Conservation (phyloP, 1,140 invertebrate species). For the Diabrotica virgifera region DNA sequence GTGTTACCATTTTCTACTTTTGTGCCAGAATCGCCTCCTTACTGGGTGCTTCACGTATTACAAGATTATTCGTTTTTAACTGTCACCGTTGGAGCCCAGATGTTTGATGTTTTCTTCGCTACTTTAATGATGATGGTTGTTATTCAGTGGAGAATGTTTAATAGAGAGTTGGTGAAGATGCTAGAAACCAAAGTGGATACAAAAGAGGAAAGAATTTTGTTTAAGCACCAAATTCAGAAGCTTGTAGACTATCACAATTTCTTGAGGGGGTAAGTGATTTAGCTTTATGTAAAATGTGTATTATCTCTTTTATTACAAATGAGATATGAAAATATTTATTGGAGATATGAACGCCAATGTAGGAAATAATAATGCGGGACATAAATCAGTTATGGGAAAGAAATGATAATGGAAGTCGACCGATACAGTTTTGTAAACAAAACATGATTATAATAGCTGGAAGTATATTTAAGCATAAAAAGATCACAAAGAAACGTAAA, state of each 20-base stretch:
- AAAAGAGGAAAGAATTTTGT: neutral
- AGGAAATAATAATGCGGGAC: no score
- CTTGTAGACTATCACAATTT: conserved; percentile 10
- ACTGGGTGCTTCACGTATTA: neutral
- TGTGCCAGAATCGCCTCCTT: neutral
- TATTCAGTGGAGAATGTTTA: conserved; percentile 3
- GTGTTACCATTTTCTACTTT: neutral
- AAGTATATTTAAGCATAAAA: no score
- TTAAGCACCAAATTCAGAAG: neutral
- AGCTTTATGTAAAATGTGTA: neutral
- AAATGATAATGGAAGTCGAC: no score
- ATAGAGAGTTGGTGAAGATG: neutral
- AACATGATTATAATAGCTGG: no score
- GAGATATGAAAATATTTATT: no score
- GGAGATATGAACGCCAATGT: no score
- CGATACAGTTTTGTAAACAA: no score
- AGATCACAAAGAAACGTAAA: no score
- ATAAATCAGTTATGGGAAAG: no score
- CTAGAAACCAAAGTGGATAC: neutral
- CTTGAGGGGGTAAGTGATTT: conserved; percentile 2
- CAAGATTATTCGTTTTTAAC: neutral
- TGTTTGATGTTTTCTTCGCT: neutral
- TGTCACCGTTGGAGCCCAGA: neutral
- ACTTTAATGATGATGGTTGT: neutral
- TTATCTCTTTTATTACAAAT: no score